Evolutionary conservation across 2,888 invertebrate species (phyloP), one percentile per base, ranked within the genome.

Genomic region (Drosophila helvetica): DNA sequence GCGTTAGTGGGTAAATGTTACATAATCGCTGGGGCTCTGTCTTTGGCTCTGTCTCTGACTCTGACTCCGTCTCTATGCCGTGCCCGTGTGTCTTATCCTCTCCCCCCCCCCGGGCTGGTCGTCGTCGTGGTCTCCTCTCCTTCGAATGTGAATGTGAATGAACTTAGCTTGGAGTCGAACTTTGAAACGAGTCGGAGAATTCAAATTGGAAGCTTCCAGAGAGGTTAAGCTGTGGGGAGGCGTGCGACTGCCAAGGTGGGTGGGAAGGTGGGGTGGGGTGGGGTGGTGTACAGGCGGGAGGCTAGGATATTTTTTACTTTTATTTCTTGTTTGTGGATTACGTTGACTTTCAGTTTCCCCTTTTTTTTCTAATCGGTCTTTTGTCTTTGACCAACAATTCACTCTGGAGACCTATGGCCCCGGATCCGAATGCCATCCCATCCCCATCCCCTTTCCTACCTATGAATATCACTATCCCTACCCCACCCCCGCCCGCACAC

Each of bases 1-100:
- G 80, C 88, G 88, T 90, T 82, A 90, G 84, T 90, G 82, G 90
- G 90, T 90, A 90, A 90, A 90, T 90, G 90, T 90, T 90, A 90
- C 88, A 90, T 90, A 90, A 90, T 83, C 66, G 77, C 70, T 43
- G 66, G 51, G 50, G 57, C 66, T 58, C 64, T 72, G 52, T 30
- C 27, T 58, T 27, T 52, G 45, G 25, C 25, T 25, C 7, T 27
- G 45, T 60, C 66, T 72, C 54, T 59, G 42, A 57, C 66, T 68
- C 54, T 59, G 58, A 33, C 55, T 57, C 42, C 48, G 43, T 55
- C 30, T 57, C 50, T 25, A 50, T 48, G 64, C 54, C 56, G 56
- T 60, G 51, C 60, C 54, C 55, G 42, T 51, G 58, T 45, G 45
- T 27, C 52, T 27, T 12, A 19, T 15, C 22, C 47, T 25, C 45